A percentile compares a stretch with the other conserved stretches of the same genome.
phyloP scores from a whole-genome alignment of 2,113 vertebrate species.

The Cyphomyrus discorhynchus region DNA sequence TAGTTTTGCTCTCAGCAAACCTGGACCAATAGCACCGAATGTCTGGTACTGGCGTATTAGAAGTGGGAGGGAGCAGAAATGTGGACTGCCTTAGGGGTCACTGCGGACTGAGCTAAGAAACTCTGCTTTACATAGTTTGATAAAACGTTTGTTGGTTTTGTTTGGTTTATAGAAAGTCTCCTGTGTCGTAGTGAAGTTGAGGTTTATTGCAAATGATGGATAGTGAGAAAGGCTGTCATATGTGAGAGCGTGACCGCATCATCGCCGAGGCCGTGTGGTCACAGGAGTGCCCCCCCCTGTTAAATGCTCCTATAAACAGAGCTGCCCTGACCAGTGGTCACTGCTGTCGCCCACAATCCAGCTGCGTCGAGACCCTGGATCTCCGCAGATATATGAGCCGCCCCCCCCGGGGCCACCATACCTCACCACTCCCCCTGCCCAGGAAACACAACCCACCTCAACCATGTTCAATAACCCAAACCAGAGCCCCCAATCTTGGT shows the following conservation, averaged over 20 bases:
- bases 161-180: background rate
- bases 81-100: background rate
- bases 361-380: background rate
- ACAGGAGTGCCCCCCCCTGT: too few relatives aligned
- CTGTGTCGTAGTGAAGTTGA: background rate
- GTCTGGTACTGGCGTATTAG: background rate
- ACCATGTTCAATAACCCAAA: background rate
- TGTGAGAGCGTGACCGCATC: too few relatives aligned
- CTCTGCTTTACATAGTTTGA: background rate
- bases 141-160: background rate
- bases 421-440: background rate
- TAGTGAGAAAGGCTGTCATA: background rate
- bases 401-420: background rate
- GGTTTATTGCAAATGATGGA: background rate
- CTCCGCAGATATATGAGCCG: background rate
- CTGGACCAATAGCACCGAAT: background rate
- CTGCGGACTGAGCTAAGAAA: background rate
- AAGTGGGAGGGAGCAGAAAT: background rate
- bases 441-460: background rate
- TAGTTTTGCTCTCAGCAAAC: background rate
- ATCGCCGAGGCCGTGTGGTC: too few relatives aligned
- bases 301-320: background rate
- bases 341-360: background rate
- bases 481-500: background rate
- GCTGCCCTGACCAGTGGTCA: background rate